Evolutionary conservation across 2,888 invertebrate genomes (phyloP), one percentile per base, ranked within the genome.

Genomic region (Molorchus minor): DNA sequence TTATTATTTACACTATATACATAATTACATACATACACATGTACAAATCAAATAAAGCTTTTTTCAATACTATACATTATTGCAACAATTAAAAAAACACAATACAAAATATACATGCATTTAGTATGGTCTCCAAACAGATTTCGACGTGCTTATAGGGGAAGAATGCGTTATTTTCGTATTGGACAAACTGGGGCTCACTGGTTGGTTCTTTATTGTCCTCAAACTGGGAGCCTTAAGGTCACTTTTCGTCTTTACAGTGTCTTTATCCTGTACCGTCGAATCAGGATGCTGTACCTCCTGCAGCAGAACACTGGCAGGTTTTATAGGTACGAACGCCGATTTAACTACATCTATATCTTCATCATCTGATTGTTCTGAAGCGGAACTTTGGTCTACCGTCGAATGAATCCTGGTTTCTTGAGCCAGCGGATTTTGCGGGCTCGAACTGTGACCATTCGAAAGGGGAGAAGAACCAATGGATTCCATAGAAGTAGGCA

Each of bases 331-430:
- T 45, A 88, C 87, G 78, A 89, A 91, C 1, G 90, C 90, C 0
- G 90, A 90, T 71, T 88, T 88, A 0, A 90, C 90, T 17, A 90
- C 90, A 73, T 90, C 90, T 70, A 90, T 90, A 56, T 87, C 87
- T 72, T 89, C 89, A 58, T 90, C 58, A 10, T 89, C 89, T 1
- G 65, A 88, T 57, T 89, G 88, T 0, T 88, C 88, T 2, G 87
- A 81, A 61, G 84, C 84, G 0, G 85, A 86, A 21, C 65, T 62
- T 19, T 85, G 84, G 30, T 86, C 87, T 61, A 86, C 83, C 8
- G 87, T 85, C 8, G 88, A 89, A 74, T 86, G 87, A 13, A 85
- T 85, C 75, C 87, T 84, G 8, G 64, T 66, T 72, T 84, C 80
- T 57, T 84, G 83, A 1, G 84, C 84, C 80, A 55, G 55, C 5